Evolutionary conservation across 2,797 vertebrate genomes (phyloP), one percentile per base, ranked within the genome.

Genomic region (Hybognathus amarus): DNA sequence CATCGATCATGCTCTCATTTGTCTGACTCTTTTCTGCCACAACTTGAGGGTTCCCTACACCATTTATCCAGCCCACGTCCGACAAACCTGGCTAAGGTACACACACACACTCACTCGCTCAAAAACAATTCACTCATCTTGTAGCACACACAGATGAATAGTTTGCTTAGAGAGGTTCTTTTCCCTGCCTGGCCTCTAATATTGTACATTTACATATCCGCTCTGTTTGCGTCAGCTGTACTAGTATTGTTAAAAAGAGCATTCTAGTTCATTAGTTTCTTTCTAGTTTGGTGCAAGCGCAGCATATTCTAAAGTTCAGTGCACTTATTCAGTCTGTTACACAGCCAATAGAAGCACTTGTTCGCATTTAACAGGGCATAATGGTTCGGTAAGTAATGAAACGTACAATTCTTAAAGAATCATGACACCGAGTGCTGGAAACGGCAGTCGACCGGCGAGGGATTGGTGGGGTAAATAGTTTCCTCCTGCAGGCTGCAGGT

Each of bases 41-140:
- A 95, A 94, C 66, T 86, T 98, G 15, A 94, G 94, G 71, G 92
- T 97, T 64, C 96, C 97, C 22, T 94, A 96, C 86, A 95, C 97
- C 15, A 27, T 94, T 0, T 95, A 91, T 91, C 93, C 95, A 1
- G 11, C 83, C 13, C 89, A 73, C 1, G 6, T 88, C 69, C 92
- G 84, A 84, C 93, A 90, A 86, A 88, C 92, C 22, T 82, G 45
- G 40, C 91, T 96, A 81, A 95, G 96, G 98, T 98, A 94, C 83
- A 85, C 10, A 54, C 18, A 52, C 42, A 17, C 56, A 71, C n/a
- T n/a, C 12, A 86, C 30, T 12, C 42, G 4, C 6, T 24, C 3
- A 8, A 27, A 69, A 84, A 36, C 47, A 71, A 42, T 36, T 17
- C 40, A 27, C 82, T 42, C n/a, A 42, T 24, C 30, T 52, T 56